Base-by-base conservation (phyloP, 2,797 vertebrate species). In the Acanthopagrus latus region DNA sequence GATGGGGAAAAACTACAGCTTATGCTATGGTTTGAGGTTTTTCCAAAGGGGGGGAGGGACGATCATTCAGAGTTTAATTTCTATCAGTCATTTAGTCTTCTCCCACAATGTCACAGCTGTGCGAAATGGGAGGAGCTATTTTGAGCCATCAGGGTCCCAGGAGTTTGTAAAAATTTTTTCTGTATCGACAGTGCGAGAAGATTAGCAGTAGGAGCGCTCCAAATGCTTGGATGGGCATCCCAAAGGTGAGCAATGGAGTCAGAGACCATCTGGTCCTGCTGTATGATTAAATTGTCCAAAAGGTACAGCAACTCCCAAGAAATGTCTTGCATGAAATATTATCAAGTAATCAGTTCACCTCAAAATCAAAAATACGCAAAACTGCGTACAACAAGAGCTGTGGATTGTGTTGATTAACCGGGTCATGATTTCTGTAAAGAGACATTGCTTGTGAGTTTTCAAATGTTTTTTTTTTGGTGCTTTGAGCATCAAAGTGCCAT, bases 1-100 rank as follows among this genome's bases (percentile, higher is more conserved):
- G 97, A 93, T 91, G 91, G 88, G 94, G 88, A 88, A 93, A 96
- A 95, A 98, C 98, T 98, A 96, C 94, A 98, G 97, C 96, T 96
- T 96, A 96, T 94, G 97, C 95, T 96, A 93, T 80, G 82, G 90
- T 89, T 79, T 76, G 60, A 88, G 89, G 91, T 88, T 85, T 88
- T 85, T 91, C 77, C 75, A 89, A 41, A 74, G 33, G 65, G 81
- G 65, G 27, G 80, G 69, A 64, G 27, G 80, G 69, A 77, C 84
- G 83, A 63, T 83, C 78, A 92, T 80, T 88, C 71, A 77, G 46
- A 75, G 67, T 77, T 86, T 46, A 81, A 70, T 73, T 75, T 71
- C n/a, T 51, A 73, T 80, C 81, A 82, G 74, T 80, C 83, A 82
- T 74, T 88, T 44, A 84, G 76, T 86, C 71, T 25, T 86, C 50